Conservation (phyloP, 23 tunicate genomes). For the Botrylloides violaceus region DNA sequence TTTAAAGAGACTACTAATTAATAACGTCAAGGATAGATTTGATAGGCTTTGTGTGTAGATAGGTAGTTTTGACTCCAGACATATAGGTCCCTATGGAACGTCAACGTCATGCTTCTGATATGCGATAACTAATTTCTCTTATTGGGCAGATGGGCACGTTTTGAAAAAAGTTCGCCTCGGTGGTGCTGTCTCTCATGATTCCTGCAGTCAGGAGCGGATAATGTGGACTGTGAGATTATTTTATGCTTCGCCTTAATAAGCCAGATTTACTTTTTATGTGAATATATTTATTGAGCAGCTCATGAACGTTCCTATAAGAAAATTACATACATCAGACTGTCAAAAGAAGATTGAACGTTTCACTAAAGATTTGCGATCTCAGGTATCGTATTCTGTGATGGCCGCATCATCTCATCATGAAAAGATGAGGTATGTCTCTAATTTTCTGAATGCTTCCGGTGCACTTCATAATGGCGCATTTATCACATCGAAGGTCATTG, state of each 20-base stretch:
- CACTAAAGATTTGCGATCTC: slow-evolving; percentile 50
- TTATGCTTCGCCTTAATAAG: background rate
- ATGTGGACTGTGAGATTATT: slow-evolving; percentile 51
- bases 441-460: no score
- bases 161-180: slow-evolving; percentile 69
- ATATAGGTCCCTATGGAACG: no score
- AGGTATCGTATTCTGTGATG: slow-evolving; percentile 24
- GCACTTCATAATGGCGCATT: no score
- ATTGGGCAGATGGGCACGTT: slow-evolving; percentile 46
- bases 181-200: slow-evolving; percentile 62
- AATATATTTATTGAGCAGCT: slow-evolving; percentile 13
- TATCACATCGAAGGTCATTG: no score
- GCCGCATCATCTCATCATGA: slow-evolving; percentile 7
- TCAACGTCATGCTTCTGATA: no score
- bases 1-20: no score
- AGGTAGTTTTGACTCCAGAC: no score
- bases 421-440: background rate
- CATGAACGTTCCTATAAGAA: slow-evolving; percentile 12
- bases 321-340: slow-evolving; percentile 25
- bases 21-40: no score
- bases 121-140: no score
- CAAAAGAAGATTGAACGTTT: slow-evolving; percentile 49
- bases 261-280: background rate
- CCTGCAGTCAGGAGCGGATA: slow-evolving; percentile 60
- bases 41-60: no score